phyloP scores from a whole-genome alignment of 92 coral and sea anemone genomes.

The Porites rus region DNA sequence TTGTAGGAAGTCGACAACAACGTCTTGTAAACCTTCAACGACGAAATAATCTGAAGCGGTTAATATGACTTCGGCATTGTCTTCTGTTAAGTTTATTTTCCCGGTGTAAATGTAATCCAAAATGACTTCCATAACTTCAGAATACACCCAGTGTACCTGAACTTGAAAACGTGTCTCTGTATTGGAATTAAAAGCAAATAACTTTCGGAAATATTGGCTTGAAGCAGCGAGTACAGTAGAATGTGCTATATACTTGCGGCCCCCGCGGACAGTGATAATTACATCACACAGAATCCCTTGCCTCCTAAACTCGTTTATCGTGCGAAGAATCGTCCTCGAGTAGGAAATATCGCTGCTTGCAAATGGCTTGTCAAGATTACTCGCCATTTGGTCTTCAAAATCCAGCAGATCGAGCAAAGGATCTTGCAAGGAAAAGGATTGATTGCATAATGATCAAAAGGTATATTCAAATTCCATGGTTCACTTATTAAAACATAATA shows the following conservation, averaged over 20 bases:
- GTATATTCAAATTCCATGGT: too few species aligned
- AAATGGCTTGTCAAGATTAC: neutral
- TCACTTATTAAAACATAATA: too few species aligned
- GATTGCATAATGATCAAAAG: too few species aligned
- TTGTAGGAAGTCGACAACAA: slow-evolving; percentile 8
- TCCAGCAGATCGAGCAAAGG: neutral
- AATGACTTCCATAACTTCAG: slow-evolving; percentile 23
- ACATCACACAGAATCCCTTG: slow-evolving; percentile 42
- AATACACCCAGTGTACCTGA: slow-evolving; percentile 15
- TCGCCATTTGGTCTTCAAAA: neutral
- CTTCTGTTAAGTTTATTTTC: slow-evolving; percentile 1
- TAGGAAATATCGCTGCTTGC: neutral
- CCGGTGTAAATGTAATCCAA: slow-evolving; percentile 56
- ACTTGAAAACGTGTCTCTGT: slow-evolving; percentile 14
- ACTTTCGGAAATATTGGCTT: slow-evolving; percentile 33
- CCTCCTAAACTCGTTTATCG: slow-evolving; percentile 31
- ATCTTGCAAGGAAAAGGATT: too few species aligned
- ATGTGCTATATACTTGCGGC: slow-evolving; percentile 32
- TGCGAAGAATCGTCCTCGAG: neutral
- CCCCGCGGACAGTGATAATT: slow-evolving; percentile 20
- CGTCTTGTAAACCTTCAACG: slow-evolving; percentile 18
- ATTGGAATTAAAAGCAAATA: slow-evolving; percentile 18
- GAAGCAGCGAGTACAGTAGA: slow-evolving; percentile 51
- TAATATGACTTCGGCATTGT: slow-evolving; percentile 24
- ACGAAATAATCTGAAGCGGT: slow-evolving; percentile 31